Evolutionary conservation across 2,797 vertebrate species (phyloP).

Genomic region (Rhinatrema bivittatum): DNA sequence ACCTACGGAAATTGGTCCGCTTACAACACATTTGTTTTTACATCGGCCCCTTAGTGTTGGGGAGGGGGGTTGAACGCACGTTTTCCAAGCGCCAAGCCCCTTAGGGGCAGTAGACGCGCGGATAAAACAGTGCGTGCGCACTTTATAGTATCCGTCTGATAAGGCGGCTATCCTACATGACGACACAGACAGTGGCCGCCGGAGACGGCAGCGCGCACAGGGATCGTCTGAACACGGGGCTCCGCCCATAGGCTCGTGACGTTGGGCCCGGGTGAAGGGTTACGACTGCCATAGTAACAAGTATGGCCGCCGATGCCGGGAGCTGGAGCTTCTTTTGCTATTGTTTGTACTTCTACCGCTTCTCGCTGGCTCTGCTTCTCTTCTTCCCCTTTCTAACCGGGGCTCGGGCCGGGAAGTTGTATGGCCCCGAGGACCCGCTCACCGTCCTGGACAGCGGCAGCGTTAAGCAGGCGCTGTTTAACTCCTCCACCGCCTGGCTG

Average conservation of each 20-base stretch:
- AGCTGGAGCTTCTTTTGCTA: not conserved
- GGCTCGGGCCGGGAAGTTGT: slow-evolving; percentile 43
- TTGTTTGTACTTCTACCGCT: slow-evolving; percentile 19
- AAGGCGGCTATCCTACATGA: too few species aligned
- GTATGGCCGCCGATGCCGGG: not conserved
- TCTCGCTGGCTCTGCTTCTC: not conserved
- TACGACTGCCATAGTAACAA: slow-evolving; percentile 18
- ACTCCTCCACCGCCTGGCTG: slow-evolving; percentile 82
- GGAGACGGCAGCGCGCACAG: too few species aligned
- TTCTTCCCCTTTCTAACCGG: not conserved
- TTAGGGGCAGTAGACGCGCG: too few species aligned
- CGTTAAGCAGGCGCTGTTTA: slow-evolving; percentile 55
- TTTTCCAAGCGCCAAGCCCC: too few species aligned
- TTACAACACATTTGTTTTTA: too few species aligned
- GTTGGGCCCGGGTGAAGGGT: slow-evolving; percentile 29
- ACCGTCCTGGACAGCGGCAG: slow-evolving; percentile 64
- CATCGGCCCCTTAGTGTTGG: too few species aligned
- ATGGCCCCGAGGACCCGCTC: slow-evolving; percentile 67
- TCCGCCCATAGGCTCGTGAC: slow-evolving; percentile 1
- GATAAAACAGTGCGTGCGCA: too few species aligned
- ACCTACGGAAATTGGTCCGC: too few species aligned
- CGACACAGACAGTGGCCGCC: too few species aligned
- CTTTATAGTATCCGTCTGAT: too few species aligned
- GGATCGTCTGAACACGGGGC: too few species aligned
- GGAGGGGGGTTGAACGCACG: too few species aligned